Percentiles rank a stretch among this genome's conserved stretches.
Conservation (phyloP, 2,888 invertebrate genomes). For the Orthosia cruda region DNA sequence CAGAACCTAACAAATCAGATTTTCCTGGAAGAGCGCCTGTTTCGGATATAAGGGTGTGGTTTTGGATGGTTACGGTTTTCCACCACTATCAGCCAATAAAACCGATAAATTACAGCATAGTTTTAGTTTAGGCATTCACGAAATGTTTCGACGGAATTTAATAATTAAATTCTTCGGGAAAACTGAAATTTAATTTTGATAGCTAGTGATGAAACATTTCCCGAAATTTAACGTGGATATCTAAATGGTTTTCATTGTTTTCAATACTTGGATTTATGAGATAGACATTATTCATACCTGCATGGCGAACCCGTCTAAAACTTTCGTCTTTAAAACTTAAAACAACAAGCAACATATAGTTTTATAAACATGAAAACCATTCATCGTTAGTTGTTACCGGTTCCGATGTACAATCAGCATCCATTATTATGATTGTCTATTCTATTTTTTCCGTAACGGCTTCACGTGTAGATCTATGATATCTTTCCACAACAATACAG, state of each 20-base stretch:
- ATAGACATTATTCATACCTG: not conserved
- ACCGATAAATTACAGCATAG: conserved; percentile 50
- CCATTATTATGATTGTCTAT: conserved; percentile 27
- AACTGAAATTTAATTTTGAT: conserved; percentile 43
- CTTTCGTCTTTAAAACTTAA: conserved; percentile 1
- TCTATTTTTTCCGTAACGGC: conserved; percentile 27
- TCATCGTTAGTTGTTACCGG: not conserved
- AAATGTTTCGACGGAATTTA: conserved; percentile 50
- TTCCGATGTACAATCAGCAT: conserved; percentile 10
- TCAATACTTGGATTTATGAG: not conserved
- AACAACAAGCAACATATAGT: not conserved
- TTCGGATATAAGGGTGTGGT: not conserved
- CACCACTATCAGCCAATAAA: conserved; percentile 21
- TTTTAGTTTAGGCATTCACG: conserved; percentile 41
- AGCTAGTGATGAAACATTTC: conserved; percentile 15
- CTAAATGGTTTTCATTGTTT: conserved; percentile 16
- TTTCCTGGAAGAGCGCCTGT: not conserved
- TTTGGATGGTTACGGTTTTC: conserved; percentile 10
- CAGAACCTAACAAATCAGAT: not conserved
- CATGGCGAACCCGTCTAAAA: not conserved
- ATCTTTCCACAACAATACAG: conserved; percentile 33
- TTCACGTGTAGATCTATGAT: conserved; percentile 34
- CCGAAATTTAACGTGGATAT: conserved; percentile 1
- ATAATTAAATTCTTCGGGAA: conserved; percentile 49
- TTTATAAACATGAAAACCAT: conserved; percentile 3